phyloP scores from a whole-genome alignment of 1,140 invertebrate genomes.

The Phthorimaea operculella region DNA sequence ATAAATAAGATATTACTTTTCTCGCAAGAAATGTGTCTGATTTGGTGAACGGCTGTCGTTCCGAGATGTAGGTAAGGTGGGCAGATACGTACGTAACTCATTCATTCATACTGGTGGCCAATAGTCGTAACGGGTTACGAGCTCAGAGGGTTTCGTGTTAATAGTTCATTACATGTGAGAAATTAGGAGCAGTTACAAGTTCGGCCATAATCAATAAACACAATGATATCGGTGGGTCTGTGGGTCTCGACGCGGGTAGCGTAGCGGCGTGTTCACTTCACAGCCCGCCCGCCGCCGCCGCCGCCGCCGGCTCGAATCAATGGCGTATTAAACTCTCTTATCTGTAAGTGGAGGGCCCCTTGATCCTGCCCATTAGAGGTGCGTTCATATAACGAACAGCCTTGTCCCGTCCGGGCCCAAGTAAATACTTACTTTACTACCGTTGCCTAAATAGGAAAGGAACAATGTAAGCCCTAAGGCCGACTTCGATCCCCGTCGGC shows the following conservation, averaged over 20 bases:
- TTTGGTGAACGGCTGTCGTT: too few relatives aligned
- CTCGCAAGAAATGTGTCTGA: too few relatives aligned
- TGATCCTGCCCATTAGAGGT: conserved; percentile 4
- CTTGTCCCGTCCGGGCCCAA: neutral
- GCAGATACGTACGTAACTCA: too few relatives aligned
- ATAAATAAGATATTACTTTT: too few relatives aligned
- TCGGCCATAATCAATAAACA: conserved; percentile 12
- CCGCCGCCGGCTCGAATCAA: conserved; percentile 14
- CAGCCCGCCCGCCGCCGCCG: neutral
- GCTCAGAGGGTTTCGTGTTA: neutral
- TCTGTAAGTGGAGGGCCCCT: conserved; percentile 3
- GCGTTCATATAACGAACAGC: conserved; percentile 7
- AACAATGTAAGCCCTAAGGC: too few relatives aligned
- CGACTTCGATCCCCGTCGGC: too few relatives aligned
- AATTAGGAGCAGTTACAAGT: conserved; percentile 5
- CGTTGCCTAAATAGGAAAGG: too few relatives aligned
- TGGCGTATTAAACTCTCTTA: conserved; percentile 15
- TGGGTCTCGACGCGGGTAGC: neutral
- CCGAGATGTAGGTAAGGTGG: too few relatives aligned
- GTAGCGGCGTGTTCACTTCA: conserved; percentile 6
- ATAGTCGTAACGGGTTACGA: neutral
- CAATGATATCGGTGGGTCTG: conserved; percentile 9
- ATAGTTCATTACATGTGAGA: conserved; percentile 7
- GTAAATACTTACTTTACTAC: too few relatives aligned
- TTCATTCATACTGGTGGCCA: neutral